phyloP scores from a whole-genome alignment of 1,140 invertebrate species.

The Teleogryllus occipitalis region DNA sequence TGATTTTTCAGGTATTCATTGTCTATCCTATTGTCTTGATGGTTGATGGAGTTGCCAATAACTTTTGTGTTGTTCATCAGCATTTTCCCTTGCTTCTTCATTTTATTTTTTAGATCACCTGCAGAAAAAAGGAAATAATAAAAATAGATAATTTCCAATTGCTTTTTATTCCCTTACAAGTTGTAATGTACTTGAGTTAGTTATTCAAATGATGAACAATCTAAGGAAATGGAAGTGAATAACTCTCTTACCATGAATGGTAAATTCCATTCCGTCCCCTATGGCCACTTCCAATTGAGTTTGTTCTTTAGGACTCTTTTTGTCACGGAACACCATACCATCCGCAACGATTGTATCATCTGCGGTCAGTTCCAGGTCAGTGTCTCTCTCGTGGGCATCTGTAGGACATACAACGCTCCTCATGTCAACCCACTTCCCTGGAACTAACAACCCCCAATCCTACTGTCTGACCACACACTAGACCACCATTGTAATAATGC shows the following conservation, averaged over 20 bases:
- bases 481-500: not conserved
- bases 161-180: not conserved
- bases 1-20: constrained; percentile 31
- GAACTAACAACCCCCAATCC: constrained; percentile 10
- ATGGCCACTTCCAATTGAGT: constrained; percentile 79
- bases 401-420: constrained; percentile 21
- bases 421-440: constrained; percentile 15
- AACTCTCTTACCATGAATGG: constrained; percentile 63
- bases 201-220: no score
- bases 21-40: constrained; percentile 64
- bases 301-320: constrained; percentile 69
- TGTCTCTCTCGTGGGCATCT: constrained; percentile 45
- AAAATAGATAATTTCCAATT: not conserved
- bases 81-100: constrained; percentile 59
- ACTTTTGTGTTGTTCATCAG: constrained; percentile 63
- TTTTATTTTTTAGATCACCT: constrained; percentile 63
- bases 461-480: not conserved
- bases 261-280: constrained; percentile 84
- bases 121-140: constrained; percentile 28
- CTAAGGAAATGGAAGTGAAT: not conserved
- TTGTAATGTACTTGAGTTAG: not conserved
- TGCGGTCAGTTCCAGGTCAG: constrained; percentile 29
- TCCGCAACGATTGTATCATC: constrained; percentile 69
- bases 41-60: constrained; percentile 54
- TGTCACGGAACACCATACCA: constrained; percentile 73